Evolutionary conservation across 2,113 vertebrate genomes (phyloP).

Genomic region (Petroica traversi): DNA sequence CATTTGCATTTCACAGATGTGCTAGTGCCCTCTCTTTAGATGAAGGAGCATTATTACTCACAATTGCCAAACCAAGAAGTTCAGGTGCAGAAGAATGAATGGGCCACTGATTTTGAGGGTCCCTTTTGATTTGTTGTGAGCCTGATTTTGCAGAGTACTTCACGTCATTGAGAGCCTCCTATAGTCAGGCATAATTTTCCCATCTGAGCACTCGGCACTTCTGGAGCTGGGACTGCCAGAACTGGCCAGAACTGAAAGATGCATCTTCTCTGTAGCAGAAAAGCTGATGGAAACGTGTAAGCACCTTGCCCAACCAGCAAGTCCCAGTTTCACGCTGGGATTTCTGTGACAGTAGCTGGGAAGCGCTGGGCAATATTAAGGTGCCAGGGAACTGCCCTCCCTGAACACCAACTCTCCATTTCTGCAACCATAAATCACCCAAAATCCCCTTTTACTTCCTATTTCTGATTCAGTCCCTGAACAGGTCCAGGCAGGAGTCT

Average conservation of each 20-base stretch:
- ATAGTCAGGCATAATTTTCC: slow-evolving; percentile 33
- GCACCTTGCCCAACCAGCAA: not conserved
- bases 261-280: not conserved
- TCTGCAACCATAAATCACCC: not conserved
- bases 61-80: slow-evolving; percentile 51
- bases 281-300: not conserved
- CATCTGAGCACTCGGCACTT: slow-evolving; percentile 26
- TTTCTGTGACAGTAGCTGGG: not conserved
- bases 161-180: slow-evolving; percentile 25
- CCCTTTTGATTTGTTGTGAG: slow-evolving; percentile 34
- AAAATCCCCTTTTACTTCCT: not conserved
- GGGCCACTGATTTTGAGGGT: slow-evolving; percentile 59
- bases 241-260: not conserved
- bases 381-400: not conserved
- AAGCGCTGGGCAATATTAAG: not conserved
- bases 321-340: not conserved
- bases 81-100: slow-evolving; percentile 64
- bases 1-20: slow-evolving; percentile 57
- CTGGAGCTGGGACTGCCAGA: not conserved
- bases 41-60: slow-evolving; percentile 31
- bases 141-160: slow-evolving; percentile 51
- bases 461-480: not conserved
- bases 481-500: not conserved
- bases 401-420: not conserved
- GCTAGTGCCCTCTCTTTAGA: not conserved